A percentile compares a stretch with the other conserved stretches of the same genome.
These are phyloP conservation scores for Pempheris klunzingeri DNA, from an alignment of 2,797 vertebrate genomes.

Conservation along the genomic window DNA sequence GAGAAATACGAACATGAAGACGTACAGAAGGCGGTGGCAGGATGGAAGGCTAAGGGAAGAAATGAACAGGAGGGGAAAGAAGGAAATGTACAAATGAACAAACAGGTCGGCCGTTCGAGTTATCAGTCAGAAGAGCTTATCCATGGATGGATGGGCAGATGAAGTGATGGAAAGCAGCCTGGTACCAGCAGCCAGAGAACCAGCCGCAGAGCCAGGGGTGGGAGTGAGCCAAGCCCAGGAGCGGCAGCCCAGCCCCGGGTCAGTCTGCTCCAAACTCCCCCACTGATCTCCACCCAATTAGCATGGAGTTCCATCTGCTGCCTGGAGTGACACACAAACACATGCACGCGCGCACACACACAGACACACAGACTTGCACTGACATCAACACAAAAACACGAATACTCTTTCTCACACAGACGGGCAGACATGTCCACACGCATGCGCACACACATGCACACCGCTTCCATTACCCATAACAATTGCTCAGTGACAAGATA, in stretches of 20 bases:
- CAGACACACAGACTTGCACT: conserved; percentile 20
- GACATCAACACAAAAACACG: conserved; percentile 46
- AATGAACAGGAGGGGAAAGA: conserved; percentile 24
- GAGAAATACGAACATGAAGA: background rate
- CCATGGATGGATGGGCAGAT: conserved; percentile 54
- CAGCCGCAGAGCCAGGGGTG: conserved; percentile 60
- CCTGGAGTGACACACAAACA: conserved; percentile 62
- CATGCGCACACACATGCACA: conserved; percentile 34
- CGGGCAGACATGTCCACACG: conserved; percentile 11
- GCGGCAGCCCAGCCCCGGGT: conserved; percentile 66
- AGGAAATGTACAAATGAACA: conserved; percentile 44
- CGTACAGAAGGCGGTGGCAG: background rate
- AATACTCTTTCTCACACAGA: conserved; percentile 29
- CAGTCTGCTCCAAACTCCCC: conserved; percentile 77
- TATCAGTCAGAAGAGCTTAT: conserved; percentile 55
- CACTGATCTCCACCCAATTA: conserved; percentile 80
- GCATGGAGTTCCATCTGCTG: conserved; percentile 83
- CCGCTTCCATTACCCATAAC: conserved; percentile 78
- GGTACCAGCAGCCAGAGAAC: conserved; percentile 61
- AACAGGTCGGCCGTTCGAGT: conserved; percentile 38
- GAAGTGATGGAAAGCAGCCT: conserved; percentile 63
- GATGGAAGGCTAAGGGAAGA: conserved; percentile 23
- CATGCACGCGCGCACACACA: conserved; percentile 22
- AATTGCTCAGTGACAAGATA: conserved; percentile 82
- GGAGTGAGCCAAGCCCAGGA: conserved; percentile 67